phyloP scores from a whole-genome alignment of 2,797 vertebrate species.

The Lepilemur ruficaudatus region DNA sequence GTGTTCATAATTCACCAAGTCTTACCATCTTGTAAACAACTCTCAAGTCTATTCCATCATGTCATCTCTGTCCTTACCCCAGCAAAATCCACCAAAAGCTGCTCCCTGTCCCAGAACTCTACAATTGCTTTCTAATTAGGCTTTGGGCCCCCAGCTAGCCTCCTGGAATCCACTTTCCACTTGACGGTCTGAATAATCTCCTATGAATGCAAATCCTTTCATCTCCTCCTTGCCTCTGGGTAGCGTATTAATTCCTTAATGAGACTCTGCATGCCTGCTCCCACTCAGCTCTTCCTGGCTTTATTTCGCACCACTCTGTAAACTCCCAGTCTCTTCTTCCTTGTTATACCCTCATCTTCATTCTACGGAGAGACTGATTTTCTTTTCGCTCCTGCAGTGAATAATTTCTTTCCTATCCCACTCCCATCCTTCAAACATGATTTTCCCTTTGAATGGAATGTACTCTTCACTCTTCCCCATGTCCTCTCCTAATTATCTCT shows the following conservation, averaged over 20 bases:
- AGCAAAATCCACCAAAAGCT: rapidly evolving
- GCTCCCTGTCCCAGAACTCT: neutral
- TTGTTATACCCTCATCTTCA: neutral
- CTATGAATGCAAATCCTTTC: neutral
- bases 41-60: neutral
- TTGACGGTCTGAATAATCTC: neutral
- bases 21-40: neutral
- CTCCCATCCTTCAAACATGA: rapidly evolving
- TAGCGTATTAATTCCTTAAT: neutral
- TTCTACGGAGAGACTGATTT: neutral
- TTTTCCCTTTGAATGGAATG: too few relatives aligned
- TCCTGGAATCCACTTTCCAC: neutral
- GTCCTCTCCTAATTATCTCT: too few relatives aligned
- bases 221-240: neutral
- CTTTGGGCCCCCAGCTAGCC: neutral
- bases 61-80: neutral
- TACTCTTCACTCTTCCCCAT: neutral
- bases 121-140: neutral
- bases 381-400: neutral
- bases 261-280: neutral
- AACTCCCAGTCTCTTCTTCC: neutral
- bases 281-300: neutral
- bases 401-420: neutral
- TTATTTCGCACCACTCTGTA: neutral
- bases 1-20: neutral